Base-by-base conservation (phyloP, 1,140 invertebrate species). In the Bombus pascuorum region DNA sequence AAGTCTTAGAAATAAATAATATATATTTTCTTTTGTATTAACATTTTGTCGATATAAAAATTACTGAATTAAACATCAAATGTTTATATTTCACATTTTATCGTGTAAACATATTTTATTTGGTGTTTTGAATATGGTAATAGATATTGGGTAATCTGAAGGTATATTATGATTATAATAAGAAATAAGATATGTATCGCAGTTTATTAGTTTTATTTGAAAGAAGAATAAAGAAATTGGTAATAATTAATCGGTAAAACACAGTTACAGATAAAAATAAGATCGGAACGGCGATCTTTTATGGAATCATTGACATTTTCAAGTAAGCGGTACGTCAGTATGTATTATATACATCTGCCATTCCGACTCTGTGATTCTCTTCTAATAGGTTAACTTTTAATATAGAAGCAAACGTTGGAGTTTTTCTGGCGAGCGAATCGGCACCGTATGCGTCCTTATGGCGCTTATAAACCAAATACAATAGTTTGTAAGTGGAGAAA, bases 301-400 rank as follows among this genome's bases (percentile, higher is more conserved):
- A 77, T 44, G 4, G 39, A 91, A 82, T 83, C 86, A 72, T 70
- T 78, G 77, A 76, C 70, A 86, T 39, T 74, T 42, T 82, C 25
- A 59, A 42, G 10, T 44, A 68, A 73, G 76, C 44, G 70, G 72
- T 82, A 82, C 12, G 81, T 73, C 70, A 86, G 68, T 87, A 47
- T 34, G 44, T 53, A 68, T 75, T 74, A 84, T 44, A 81, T 73
- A 88, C 87, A 90, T 89, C 89, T 91, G 87, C 83, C 91, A 84
- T 75, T 88, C 73, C 80, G 83, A 87, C 71, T 68, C 59, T 75
- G 62, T 42, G 71, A 83, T 66, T 86, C 83, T 72, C 75, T 83
- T 82, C 76, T 79, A 85, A 88, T 80, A 89, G 87, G 80, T 91
- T 91, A 93, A 93, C 91, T 87, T 89, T 92, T 87, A 59, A 84